Evolutionary conservation across 2,797 vertebrate genomes (phyloP).

Genomic region (Danio jaintianensis): DNA sequence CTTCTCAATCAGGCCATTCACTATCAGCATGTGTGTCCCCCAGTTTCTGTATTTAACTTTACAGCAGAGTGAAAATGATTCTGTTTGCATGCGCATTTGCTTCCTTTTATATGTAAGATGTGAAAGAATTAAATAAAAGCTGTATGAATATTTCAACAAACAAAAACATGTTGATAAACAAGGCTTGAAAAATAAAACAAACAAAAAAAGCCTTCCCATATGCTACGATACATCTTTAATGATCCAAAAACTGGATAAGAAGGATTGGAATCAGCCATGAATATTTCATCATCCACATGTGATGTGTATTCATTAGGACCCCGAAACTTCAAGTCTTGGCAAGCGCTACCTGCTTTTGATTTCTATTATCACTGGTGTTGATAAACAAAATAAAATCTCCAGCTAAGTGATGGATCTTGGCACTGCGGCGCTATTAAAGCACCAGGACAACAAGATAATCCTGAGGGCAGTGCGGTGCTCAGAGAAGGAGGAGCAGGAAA

Average conservation of each 20-base stretch:
- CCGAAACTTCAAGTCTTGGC: constrained; percentile 76
- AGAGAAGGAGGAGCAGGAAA: constrained; percentile 49
- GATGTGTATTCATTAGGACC: constrained; percentile 82
- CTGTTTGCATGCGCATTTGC: constrained; percentile 83
- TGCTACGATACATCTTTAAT: constrained; percentile 89
- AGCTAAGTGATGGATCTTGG: constrained; percentile 76
- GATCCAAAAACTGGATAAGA: constrained; percentile 87
- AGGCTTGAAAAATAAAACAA: constrained; percentile 86
- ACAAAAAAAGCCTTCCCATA: constrained; percentile 83
- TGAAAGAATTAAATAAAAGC: constrained; percentile 89
- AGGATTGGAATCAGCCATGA: constrained; percentile 84
- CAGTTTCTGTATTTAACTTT: constrained; percentile 81
- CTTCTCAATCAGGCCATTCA: constrained; percentile 83
- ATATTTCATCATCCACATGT: constrained; percentile 88
- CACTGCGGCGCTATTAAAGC: constrained; percentile 64
- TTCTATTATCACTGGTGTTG: constrained; percentile 80
- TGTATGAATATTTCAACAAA: constrained; percentile 89
- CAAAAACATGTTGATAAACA: constrained; percentile 89
- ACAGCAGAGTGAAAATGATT: constrained; percentile 83
- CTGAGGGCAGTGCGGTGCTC: constrained; percentile 59
- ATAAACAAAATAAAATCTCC: constrained; percentile 79
- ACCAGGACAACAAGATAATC: constrained; percentile 46
- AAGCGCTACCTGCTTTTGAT: constrained; percentile 81
- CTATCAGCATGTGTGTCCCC: constrained; percentile 79
- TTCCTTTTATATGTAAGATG: constrained; percentile 87